These are phyloP conservation scores for Troides aeacus DNA, from an alignment of 2,888 invertebrate species.

Conservation along the genomic window DNA sequence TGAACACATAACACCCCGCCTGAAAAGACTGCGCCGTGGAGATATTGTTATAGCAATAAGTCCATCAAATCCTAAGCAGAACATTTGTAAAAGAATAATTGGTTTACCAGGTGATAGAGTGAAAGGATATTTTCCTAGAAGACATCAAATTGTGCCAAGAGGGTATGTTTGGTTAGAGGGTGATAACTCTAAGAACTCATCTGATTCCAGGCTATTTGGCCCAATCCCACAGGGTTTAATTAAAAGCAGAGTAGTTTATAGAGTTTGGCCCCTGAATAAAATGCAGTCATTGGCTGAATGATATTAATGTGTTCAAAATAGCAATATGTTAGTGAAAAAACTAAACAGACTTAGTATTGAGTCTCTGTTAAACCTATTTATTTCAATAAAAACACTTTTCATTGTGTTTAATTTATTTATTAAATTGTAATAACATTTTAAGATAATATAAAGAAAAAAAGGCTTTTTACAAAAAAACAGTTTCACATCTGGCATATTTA, in stretches of 20 bases:
- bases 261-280: slow-evolving; percentile 86
- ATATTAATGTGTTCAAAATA: slow-evolving; percentile 26
- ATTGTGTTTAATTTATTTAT: background rate
- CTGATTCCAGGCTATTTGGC: slow-evolving; percentile 93
- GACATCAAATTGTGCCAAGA: slow-evolving; percentile 83
- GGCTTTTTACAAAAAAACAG: no score
- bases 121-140: slow-evolving; percentile 56
- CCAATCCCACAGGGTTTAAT: slow-evolving; percentile 93
- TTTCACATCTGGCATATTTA: background rate
- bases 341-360: no score
- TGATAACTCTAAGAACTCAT: slow-evolving; percentile 91
- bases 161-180: slow-evolving; percentile 97
- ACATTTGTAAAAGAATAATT: slow-evolving; percentile 91
- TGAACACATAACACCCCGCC: slow-evolving; percentile 86
- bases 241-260: slow-evolving; percentile 88
- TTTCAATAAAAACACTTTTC: background rate
- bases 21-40: slow-evolving; percentile 84
- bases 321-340: no score
- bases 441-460: background rate
- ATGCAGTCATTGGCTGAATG: slow-evolving; percentile 60
- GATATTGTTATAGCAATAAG: slow-evolving; percentile 92
- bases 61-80: slow-evolving; percentile 88
- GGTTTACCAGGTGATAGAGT: slow-evolving; percentile 89
- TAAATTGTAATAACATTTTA: background rate
- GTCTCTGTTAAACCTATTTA: no score